Percentiles rank a stretch among this genome's conserved stretches.
Evolutionary conservation across 2,797 vertebrate genomes (phyloP).

Genomic region (Masticophis lateralis): DNA sequence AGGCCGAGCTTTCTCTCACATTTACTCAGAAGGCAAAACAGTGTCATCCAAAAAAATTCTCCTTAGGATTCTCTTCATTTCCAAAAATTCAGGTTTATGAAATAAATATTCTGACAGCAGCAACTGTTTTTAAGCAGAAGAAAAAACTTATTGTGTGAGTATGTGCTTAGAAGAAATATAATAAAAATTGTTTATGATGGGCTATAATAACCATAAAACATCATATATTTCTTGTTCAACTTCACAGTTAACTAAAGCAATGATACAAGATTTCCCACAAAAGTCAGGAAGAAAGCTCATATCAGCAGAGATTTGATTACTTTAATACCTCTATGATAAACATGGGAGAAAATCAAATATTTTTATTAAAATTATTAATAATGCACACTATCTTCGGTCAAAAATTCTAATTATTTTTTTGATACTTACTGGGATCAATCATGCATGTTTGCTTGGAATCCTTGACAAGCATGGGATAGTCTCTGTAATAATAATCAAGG

Average conservation of each 20-base stretch:
- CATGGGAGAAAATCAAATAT: neutral
- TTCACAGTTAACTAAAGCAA: neutral
- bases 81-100: neutral
- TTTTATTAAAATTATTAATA: neutral
- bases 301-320: neutral
- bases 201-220: neutral
- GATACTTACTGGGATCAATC: conserved; percentile 84
- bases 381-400: neutral
- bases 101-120: neutral
- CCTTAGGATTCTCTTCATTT: neutral
- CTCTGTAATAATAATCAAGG: conserved; percentile 93
- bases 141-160: neutral
- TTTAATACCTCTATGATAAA: neutral
- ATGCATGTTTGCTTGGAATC: conserved; percentile 81
- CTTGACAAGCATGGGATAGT: conserved; percentile 87
- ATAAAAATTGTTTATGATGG: neutral
- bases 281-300: neutral
- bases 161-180: neutral
- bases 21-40: neutral
- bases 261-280: neutral
- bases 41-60: neutral
- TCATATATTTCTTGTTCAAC: neutral
- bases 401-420: neutral
- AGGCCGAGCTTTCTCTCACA: neutral
- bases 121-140: neutral